Evolutionary conservation across 2,888 invertebrate genomes (phyloP).

Genomic region (Erebia ligea): DNA sequence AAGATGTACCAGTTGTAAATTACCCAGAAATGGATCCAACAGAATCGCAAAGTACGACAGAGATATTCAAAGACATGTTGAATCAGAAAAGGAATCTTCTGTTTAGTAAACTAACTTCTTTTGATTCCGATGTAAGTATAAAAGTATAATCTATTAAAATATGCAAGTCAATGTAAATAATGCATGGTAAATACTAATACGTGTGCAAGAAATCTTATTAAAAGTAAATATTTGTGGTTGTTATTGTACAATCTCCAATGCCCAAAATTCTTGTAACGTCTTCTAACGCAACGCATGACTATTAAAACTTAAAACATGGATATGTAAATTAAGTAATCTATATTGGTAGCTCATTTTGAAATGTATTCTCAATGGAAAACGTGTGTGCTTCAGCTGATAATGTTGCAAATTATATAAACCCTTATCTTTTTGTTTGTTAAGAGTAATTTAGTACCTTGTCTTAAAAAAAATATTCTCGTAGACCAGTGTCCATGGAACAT

Average conservation of each 20-base stretch:
- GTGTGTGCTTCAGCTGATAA: conserved; percentile 32
- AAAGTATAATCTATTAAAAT: conserved; percentile 31
- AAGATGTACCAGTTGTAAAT: conserved; percentile 82
- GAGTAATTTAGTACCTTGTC: neutral
- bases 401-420: conserved; percentile 1
- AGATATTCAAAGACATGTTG: conserved; percentile 97
- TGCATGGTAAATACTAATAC: conserved; percentile 51
- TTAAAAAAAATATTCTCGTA: no score
- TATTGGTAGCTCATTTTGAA: conserved; percentile 27
- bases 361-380: conserved; percentile 28
- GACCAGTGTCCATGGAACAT: no score
- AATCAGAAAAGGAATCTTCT: conserved; percentile 95
- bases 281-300: conserved; percentile 14
- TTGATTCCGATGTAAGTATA: conserved; percentile 93
- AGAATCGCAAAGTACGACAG: conserved; percentile 90
- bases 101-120: conserved; percentile 93
- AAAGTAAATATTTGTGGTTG: neutral
- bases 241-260: neutral
- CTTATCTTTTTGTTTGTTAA: neutral
- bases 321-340: neutral
- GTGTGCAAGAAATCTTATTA: neutral
- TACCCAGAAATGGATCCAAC: conserved; percentile 86
- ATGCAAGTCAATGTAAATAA: conserved; percentile 40
- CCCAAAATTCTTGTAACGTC: neutral
- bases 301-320: neutral